These are phyloP conservation scores for Hoplostethus atlanticus DNA, from an alignment of 2,797 vertebrate genomes.

Conservation along the genomic window DNA sequence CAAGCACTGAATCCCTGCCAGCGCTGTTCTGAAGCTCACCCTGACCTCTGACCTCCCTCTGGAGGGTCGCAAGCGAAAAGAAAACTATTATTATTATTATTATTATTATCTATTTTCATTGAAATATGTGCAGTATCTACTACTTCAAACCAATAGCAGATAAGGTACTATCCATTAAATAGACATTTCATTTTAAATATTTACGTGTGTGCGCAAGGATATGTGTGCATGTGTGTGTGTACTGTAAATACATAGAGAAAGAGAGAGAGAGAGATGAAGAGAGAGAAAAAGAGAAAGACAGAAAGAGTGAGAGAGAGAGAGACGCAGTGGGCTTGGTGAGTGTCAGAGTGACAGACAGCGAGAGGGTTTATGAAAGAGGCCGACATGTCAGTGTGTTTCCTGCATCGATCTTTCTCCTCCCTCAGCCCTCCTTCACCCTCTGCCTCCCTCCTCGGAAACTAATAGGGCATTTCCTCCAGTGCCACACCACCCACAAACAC, in stretches of 20 bases:
- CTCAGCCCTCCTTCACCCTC: constrained; percentile 37
- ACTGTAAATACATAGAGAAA: neutral
- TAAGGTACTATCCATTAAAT: neutral
- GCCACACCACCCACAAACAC: constrained; percentile 83
- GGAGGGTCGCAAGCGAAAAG: too few species aligned
- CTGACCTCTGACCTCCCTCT: constrained; percentile 33
- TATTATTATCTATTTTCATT: too few species aligned
- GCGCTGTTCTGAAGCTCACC: neutral
- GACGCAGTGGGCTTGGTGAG: constrained; percentile 6
- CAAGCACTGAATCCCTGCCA: neutral
- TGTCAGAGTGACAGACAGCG: constrained; percentile 12
- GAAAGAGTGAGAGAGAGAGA: neutral
- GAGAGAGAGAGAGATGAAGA: too few species aligned
- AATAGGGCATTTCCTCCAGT: constrained; percentile 88
- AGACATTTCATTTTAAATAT: too few species aligned
- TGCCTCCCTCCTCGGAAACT: constrained; percentile 58
- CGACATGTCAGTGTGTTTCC: constrained; percentile 66
- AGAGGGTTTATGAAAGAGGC: constrained; percentile 46
- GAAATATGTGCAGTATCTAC: too few species aligned
- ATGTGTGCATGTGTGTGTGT: neutral
- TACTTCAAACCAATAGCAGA: neutral
- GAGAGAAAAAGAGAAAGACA: neutral
- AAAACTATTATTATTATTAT: too few species aligned
- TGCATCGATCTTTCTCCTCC: constrained; percentile 53
- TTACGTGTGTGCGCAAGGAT: too few species aligned